Evolutionary conservation across 2,888 invertebrate genomes (phyloP).

Genomic region (Ochropleura plecta): DNA sequence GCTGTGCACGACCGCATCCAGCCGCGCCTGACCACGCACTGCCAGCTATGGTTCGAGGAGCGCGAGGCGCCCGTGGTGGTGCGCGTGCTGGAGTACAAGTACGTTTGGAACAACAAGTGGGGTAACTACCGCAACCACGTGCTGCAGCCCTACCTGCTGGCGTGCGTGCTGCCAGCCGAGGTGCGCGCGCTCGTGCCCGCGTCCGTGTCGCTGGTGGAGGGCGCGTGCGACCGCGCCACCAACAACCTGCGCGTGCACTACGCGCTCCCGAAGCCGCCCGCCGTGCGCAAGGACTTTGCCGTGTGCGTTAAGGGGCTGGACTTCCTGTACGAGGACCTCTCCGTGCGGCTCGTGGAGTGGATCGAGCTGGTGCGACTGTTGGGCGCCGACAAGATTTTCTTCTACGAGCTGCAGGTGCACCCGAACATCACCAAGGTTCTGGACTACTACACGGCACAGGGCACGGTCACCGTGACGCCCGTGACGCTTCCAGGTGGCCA

Average conservation of each 20-base stretch:
- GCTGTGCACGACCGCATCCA: constrained; percentile 97
- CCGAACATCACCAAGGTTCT: constrained; percentile 97
- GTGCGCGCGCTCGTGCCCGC: constrained; percentile 94
- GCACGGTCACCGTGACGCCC: constrained; percentile 94
- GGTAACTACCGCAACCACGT: constrained; percentile 97
- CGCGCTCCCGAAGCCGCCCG: constrained; percentile 91
- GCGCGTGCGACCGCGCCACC: constrained; percentile 95
- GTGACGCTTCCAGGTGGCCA: constrained; percentile 96
- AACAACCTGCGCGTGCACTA: constrained; percentile 96
- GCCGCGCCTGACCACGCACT: constrained; percentile 95
- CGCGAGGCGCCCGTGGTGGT: constrained; percentile 95
- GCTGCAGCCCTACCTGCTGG: constrained; percentile 97
- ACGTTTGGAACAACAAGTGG: constrained; percentile 98
- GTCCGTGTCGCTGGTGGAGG: constrained; percentile 96
- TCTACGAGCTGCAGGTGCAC: constrained; percentile 97
- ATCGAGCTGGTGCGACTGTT: constrained; percentile 96
- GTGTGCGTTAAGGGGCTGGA: constrained; percentile 98
- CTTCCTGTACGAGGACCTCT: constrained; percentile 97
- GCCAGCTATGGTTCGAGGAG: constrained; percentile 97
- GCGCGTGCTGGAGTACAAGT: constrained; percentile 96
- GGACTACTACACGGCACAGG: constrained; percentile 91
- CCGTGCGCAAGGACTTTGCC: constrained; percentile 94
- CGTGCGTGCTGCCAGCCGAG: constrained; percentile 95
- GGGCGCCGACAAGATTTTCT: constrained; percentile 97
- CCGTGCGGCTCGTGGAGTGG: constrained; percentile 98